Base-by-base conservation (phyloP, 2,888 invertebrate genomes). In the Synergus laeviventris region DNA sequence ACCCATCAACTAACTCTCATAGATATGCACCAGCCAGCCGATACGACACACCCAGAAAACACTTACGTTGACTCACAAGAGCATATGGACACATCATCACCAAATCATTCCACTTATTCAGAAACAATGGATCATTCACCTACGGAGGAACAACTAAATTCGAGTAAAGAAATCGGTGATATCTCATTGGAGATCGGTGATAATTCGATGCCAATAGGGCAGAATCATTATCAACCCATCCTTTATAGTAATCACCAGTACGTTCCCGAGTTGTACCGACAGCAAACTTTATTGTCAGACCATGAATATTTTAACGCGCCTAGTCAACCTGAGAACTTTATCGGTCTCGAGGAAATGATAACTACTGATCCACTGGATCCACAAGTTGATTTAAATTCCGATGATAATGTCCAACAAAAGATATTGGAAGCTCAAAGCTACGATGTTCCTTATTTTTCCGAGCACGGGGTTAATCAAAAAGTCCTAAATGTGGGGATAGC, bases 1-100 rank as follows among this genome's bases (percentile, higher is more conserved):
- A 85, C 85, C 86, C 86, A 85, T 86, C 87, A 86, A 86, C 89
- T 90, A 89, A 90, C 88, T 85, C 86, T 89, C 87, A 87, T 88
- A 88, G 89, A 90, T 86, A 89, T 87, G 85, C 83, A 84, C 83
- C 89, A 90, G 87, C 89, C 88, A 84, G 91, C 90, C 82, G 91
- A 91, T 89, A 90, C 90, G 87, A 90, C 90, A 87, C 90, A 89
- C 86, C 89, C 88, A 80, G 90, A 90, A 87, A 89, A 90, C 89
- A 89, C 88, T 85, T 85, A 87, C 84, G 86, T 87, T 85, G 89
- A 89, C 83, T 88, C 88, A 83, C 88, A 87, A 86, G 89, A 88
- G 87, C 84, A 85, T 85, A 87, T 89, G 89, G 89, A 89, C 88
- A 88, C 87, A 78, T 87, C 89, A 85, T 89, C 89, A 84, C 84